These are phyloP conservation scores for Micrasema minimum DNA, from an alignment of 1,140 invertebrate genomes.

Conservation along the genomic window DNA sequence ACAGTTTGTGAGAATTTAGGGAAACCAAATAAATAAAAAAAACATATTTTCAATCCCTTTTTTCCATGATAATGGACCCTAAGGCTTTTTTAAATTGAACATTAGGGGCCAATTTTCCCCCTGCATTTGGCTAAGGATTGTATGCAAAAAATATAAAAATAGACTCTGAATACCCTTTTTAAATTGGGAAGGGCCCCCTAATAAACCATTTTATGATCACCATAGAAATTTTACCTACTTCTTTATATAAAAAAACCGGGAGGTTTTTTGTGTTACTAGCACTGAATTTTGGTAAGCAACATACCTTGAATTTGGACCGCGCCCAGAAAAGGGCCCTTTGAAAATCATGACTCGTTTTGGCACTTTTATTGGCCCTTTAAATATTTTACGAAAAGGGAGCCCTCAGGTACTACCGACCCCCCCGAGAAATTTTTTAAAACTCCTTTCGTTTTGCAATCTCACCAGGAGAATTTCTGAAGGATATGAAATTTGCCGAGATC, in stretches of 20 bases:
- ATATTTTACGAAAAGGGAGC: background rate
- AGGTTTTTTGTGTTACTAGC: background rate
- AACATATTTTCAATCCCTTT: too few relatives aligned
- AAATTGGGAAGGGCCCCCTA: background rate
- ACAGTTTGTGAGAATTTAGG: too few relatives aligned
- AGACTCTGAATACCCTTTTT: slow-evolving; percentile 4
- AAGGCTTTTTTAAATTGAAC: too few relatives aligned
- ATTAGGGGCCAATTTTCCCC: background rate
- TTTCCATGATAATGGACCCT: too few relatives aligned
- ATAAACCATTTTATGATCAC: background rate
- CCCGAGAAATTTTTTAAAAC: background rate
- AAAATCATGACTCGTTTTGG: slow-evolving; percentile 7
- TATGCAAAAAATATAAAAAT: background rate
- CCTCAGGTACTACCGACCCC: background rate
- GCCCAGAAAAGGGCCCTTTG: background rate
- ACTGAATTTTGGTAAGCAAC: slow-evolving; percentile 3
- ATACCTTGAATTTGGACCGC: background rate
- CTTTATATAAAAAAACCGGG: background rate
- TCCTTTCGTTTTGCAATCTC: background rate
- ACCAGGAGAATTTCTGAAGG: slow-evolving; percentile 9
- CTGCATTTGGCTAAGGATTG: background rate
- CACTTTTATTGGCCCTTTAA: background rate
- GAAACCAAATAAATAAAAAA: too few relatives aligned
- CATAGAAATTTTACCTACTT: slow-evolving; percentile 10
- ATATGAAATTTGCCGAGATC: slow-evolving; percentile 11